Conservation (phyloP, 2,888 invertebrate genomes). For the Drosophila pseudotalamancana region DNA sequence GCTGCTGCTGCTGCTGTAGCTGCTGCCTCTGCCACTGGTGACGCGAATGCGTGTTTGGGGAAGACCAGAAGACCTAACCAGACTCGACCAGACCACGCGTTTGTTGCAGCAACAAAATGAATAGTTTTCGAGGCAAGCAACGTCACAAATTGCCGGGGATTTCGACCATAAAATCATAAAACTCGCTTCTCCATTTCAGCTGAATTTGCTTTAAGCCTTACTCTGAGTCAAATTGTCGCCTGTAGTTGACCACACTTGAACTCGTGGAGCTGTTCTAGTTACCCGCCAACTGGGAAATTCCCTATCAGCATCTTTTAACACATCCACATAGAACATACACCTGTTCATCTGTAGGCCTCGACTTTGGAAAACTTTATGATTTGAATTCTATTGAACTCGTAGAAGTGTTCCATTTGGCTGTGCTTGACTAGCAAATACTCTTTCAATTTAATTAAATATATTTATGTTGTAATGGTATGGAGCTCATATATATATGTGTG, state of each 20-base stretch:
- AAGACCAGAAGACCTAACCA: no score
- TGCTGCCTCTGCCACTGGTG: no score
- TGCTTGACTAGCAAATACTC: background rate
- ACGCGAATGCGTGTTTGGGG: background rate
- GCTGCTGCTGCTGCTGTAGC: background rate
- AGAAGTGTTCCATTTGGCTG: background rate
- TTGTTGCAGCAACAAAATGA: conserved; percentile 18
- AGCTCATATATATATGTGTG: no score
- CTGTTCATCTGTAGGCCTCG: no score
- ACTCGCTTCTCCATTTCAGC: background rate
- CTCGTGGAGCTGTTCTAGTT: background rate
- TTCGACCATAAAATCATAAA: conserved; percentile 3
- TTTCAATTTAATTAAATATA: background rate
- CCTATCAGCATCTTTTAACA: background rate
- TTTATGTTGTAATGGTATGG: no score
- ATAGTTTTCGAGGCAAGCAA: conserved; percentile 8
- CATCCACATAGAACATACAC: no score
- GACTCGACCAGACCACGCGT: conserved; percentile 6
- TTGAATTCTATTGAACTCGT: no score
- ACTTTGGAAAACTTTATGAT: no score
- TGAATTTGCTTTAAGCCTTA: conserved; percentile 26
- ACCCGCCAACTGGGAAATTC: background rate
- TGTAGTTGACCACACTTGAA: conserved; percentile 43
- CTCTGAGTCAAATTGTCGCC: conserved; percentile 32
- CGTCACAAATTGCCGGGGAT: conserved; percentile 25